These are phyloP conservation scores for Protodeltote pygarga DNA, from an alignment of 2,888 invertebrate genomes.

Conservation along the genomic window DNA sequence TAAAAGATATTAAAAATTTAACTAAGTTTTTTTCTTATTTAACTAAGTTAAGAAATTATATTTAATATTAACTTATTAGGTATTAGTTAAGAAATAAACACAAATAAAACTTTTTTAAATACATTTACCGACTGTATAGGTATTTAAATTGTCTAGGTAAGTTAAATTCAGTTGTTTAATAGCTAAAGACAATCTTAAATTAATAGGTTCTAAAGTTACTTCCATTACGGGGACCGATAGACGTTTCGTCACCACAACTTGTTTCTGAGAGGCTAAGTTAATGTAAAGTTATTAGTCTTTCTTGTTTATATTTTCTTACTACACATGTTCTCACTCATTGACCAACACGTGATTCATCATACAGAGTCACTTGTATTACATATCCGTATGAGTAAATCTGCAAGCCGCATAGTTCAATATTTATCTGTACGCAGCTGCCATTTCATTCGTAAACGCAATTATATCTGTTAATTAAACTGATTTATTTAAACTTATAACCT, in stretches of 20 bases:
- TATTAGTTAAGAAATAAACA: too few species aligned
- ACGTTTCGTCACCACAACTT: constrained; percentile 35
- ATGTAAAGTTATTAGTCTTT: constrained; percentile 47
- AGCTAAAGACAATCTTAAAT: constrained; percentile 38
- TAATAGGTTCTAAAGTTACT: constrained; percentile 37
- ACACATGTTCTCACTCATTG: constrained; percentile 39
- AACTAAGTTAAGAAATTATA: too few species aligned
- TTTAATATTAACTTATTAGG: too few species aligned
- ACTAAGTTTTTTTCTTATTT: too few species aligned
- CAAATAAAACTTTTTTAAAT: constrained; percentile 11
- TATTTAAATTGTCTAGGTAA: constrained; percentile 18
- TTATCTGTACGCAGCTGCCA: constrained; percentile 6
- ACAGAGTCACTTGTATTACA: constrained; percentile 2
- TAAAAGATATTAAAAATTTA: too few species aligned
- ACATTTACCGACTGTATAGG: too few species aligned
- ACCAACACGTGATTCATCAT: constrained; percentile 45
- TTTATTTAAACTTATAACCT: too few species aligned
- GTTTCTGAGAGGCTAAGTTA: constrained; percentile 33
- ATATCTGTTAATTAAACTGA: constrained; percentile 19
- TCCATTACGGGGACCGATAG: constrained; percentile 31
- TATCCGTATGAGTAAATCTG: constrained; percentile 10
- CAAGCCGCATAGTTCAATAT: constrained; percentile 15
- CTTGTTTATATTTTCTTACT: constrained; percentile 48
- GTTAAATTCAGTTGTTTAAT: constrained; percentile 38
- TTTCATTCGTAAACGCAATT: constrained; percentile 12